phyloP scores from a whole-genome alignment of 2,888 invertebrate genomes.

The Tachystola acroxantha region DNA sequence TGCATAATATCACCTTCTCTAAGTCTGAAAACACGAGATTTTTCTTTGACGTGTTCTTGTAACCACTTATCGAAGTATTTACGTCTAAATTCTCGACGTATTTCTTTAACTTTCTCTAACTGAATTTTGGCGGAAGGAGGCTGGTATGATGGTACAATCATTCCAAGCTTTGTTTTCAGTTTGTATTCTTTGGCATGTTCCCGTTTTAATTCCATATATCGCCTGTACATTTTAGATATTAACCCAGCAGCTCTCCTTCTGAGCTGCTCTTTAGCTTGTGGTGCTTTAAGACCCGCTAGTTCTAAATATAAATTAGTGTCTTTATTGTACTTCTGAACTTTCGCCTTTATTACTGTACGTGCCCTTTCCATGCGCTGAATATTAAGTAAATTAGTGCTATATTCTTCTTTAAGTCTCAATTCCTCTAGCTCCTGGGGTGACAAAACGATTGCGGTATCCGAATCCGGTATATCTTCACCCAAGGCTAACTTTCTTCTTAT shows the following conservation, averaged over 20 bases:
- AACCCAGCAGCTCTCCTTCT: constrained; percentile 38
- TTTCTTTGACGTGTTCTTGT: constrained; percentile 64
- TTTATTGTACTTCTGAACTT: constrained; percentile 41
- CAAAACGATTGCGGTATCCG: constrained; percentile 29
- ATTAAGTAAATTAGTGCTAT: constrained; percentile 36
- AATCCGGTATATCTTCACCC: constrained; percentile 39
- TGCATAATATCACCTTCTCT: constrained; percentile 81
- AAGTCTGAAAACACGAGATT: constrained; percentile 63
- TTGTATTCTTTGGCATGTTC: constrained; percentile 50
- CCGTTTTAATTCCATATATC: constrained; percentile 57
- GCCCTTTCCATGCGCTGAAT: constrained; percentile 68
- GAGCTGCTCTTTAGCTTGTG: constrained; percentile 34
- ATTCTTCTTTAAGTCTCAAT: constrained; percentile 38
- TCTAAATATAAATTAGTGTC: constrained; percentile 54
- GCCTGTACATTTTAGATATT: constrained; percentile 55
- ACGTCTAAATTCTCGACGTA: constrained; percentile 61
- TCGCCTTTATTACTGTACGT: constrained; percentile 29
- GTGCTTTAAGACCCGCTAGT: constrained; percentile 54
- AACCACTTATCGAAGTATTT: constrained; percentile 63
- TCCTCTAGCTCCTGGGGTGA: constrained; percentile 46
- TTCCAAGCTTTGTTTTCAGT: constrained; percentile 71
- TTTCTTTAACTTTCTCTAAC: constrained; percentile 62
- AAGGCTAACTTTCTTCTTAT: constrained; percentile 39
- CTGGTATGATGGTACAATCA: constrained; percentile 73
- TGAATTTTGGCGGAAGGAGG: constrained; percentile 62